These are phyloP conservation scores for Cotesia glomerata DNA, from an alignment of 1,140 invertebrate genomes.

Conservation along the genomic window DNA sequence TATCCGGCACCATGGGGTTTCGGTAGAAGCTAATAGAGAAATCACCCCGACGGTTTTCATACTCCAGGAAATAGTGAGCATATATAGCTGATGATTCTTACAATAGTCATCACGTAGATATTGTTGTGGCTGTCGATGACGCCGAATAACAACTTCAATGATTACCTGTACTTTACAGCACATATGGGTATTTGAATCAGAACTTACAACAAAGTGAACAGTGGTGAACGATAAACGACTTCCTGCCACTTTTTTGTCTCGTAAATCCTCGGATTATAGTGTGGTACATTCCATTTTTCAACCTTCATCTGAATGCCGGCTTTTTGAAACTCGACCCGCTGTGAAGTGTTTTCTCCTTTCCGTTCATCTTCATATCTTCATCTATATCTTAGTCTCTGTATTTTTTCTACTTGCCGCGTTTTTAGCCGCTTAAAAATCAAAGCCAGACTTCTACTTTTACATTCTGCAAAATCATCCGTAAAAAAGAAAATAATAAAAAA, in stretches of 20 bases:
- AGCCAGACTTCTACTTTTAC: no score
- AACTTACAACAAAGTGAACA: neutral
- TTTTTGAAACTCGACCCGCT: slow-evolving; percentile 1
- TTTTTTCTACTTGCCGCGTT: no score
- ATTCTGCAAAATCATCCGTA: no score
- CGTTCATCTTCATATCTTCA: no score
- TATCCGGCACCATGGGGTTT: neutral
- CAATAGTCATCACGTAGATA: neutral
- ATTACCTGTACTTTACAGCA: neutral
- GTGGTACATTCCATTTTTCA: neutral
- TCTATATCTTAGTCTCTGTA: no score
- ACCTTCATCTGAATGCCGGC: neutral
- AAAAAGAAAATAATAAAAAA: no score
- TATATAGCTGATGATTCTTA: neutral
- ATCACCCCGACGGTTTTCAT: neutral
- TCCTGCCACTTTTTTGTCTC: slow-evolving; percentile 9
- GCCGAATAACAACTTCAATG: neutral
- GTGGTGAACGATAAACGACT: neutral
- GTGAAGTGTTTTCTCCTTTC: neutral
- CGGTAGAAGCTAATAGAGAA: neutral
- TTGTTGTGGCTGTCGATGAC: neutral
- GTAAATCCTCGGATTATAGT: slow-evolving; percentile 6
- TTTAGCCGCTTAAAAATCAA: no score
- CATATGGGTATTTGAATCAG: no score
- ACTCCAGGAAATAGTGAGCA: neutral